phyloP scores from a whole-genome alignment of 2,113 vertebrate species.

The Catagonus wagneri region DNA sequence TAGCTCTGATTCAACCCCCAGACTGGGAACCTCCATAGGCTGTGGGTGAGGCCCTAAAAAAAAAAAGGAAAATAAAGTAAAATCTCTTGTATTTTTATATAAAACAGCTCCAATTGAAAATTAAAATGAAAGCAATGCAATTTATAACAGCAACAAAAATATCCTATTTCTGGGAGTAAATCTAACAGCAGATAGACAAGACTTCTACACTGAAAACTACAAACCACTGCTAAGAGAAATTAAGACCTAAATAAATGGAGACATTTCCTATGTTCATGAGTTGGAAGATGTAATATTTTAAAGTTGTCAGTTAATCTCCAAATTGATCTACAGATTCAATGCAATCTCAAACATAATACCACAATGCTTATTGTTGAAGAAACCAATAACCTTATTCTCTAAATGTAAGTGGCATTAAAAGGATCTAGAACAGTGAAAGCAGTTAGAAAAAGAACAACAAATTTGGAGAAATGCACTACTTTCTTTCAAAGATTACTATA shows the following conservation, averaged over 20 bases:
- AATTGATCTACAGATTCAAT: not conserved
- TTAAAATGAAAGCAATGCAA: not conserved
- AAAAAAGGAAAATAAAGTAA: not conserved
- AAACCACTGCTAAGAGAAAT: slow-evolving; percentile 11
- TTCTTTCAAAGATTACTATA: not conserved
- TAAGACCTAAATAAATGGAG: slow-evolving; percentile 26
- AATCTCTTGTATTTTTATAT: not conserved
- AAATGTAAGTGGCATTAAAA: not conserved
- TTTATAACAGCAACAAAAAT: not conserved
- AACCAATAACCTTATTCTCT: not conserved
- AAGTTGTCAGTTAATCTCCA: not conserved
- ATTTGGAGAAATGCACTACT: not conserved
- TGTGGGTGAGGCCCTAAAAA: too few species aligned
- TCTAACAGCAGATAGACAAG: not conserved
- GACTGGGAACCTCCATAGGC: too few species aligned
- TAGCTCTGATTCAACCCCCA: too few species aligned
- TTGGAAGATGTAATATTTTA: not conserved
- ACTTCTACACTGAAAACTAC: not conserved
- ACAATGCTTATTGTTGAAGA: not conserved
- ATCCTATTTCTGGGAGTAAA: not conserved
- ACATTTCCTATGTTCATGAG: not conserved
- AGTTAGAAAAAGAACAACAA: not conserved
- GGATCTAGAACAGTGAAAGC: not conserved
- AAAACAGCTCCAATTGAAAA: not conserved
- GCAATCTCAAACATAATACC: not conserved